Conservation (phyloP, 2,797 vertebrate species). For the Sebastes diaconus region DNA sequence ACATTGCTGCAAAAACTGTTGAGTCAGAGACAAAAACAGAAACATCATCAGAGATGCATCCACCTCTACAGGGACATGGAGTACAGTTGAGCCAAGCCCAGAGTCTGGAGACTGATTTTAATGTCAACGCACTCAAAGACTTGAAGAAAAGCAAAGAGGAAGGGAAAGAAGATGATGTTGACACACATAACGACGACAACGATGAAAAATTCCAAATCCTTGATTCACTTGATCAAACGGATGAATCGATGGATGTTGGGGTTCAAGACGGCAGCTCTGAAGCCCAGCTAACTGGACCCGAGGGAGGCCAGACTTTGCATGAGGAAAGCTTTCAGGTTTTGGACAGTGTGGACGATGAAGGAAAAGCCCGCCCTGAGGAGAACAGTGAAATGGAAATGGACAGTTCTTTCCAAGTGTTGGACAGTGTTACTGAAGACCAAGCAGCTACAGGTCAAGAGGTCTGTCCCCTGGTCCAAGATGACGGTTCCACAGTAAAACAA, state of each 20-base stretch:
- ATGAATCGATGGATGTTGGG: neutral
- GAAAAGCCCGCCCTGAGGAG: neutral
- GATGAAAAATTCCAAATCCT: conserved; percentile 10
- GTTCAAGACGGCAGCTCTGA: neutral
- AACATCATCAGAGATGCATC: conserved; percentile 8
- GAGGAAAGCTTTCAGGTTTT: conserved; percentile 10
- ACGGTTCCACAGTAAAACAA: neutral
- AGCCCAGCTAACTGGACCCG: neutral
- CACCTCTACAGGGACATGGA: conserved; percentile 2
- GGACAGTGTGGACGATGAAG: conserved; percentile 5
- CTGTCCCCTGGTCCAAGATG: neutral
- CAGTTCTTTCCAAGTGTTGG: neutral
- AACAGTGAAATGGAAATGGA: neutral
- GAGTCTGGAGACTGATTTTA: neutral
- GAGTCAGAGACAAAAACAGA: conserved; percentile 38
- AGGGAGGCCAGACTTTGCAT: neutral
- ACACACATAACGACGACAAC: neutral
- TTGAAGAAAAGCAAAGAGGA: neutral
- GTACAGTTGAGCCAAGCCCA: neutral
- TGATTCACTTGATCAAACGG: conserved; percentile 17
- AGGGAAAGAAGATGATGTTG: neutral
- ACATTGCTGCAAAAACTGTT: conserved; percentile 16
- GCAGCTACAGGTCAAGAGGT: neutral
- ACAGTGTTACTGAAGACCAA: neutral
- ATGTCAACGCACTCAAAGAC: neutral